Conservation (phyloP, 2,113 vertebrate genomes). For the Callopanchax toddi region DNA sequence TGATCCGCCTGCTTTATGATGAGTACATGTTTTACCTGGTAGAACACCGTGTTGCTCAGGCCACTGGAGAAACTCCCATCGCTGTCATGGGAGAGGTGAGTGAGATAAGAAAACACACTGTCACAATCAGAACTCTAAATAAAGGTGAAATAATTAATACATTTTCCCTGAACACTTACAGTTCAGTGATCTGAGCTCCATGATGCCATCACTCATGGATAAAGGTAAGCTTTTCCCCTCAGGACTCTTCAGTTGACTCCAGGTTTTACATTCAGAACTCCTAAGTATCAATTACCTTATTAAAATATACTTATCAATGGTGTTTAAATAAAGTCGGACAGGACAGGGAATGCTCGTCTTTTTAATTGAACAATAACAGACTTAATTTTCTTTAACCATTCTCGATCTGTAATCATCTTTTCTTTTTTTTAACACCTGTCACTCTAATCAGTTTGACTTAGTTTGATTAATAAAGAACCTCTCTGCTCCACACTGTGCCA, state of each 20-base stretch:
- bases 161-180: constrained; percentile 65
- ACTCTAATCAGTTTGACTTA: no score
- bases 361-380: no score
- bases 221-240: constrained; percentile 82
- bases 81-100: constrained; percentile 98
- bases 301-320: no score
- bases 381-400: no score
- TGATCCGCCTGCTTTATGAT: constrained; percentile 96
- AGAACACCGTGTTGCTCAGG: constrained; percentile 94
- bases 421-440: no score
- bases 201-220: constrained; percentile 89
- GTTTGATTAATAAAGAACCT: no score
- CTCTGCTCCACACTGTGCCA: neutral
- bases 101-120: neutral
- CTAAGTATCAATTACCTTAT: no score
- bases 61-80: constrained; percentile 94
- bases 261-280: no score
- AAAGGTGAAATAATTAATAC: neutral
- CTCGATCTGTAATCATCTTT: no score
- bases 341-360: no score
- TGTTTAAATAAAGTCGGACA: no score
- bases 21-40: constrained; percentile 99
- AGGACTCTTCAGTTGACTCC: no score
- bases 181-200: constrained; percentile 91
- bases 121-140: neutral